phyloP scores from a whole-genome alignment of 1,140 invertebrate genomes.

The Ostrea denselamellosa region DNA sequence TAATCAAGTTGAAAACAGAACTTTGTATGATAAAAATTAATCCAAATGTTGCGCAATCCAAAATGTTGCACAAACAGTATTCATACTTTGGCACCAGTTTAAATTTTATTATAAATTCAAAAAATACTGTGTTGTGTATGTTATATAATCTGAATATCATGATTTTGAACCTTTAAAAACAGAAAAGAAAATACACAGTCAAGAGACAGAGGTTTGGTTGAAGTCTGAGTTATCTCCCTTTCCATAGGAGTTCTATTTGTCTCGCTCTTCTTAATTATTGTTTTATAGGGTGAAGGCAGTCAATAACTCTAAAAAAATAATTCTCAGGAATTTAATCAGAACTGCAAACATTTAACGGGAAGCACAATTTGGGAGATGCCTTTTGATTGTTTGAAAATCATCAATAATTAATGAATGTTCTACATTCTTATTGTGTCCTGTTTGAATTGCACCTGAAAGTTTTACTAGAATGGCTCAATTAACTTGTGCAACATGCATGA shows the following conservation, averaged over 20 bases:
- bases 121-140: too few species aligned
- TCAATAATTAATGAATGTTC: slow-evolving; percentile 11
- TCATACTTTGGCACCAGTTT: too few species aligned
- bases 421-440: slow-evolving; percentile 10
- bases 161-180: neutral
- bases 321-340: slow-evolving; percentile 38
- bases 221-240: slow-evolving; percentile 10
- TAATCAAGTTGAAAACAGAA: too few species aligned
- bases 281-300: neutral
- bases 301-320: slow-evolving; percentile 33
- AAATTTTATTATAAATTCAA: too few species aligned
- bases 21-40: too few species aligned
- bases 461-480: slow-evolving; percentile 32
- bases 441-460: slow-evolving; percentile 16
- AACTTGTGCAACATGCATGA: slow-evolving; percentile 35
- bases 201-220: neutral
- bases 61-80: too few species aligned
- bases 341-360: slow-evolving; percentile 30
- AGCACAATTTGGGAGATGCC: neutral
- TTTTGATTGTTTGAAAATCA: slow-evolving; percentile 28
- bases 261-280: neutral
- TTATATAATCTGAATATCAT: too few species aligned
- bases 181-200: neutral
- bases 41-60: too few species aligned
- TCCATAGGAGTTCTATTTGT: neutral